These are phyloP conservation scores for Amiota communis DNA, from an alignment of 2,888 invertebrate genomes.

Conservation along the genomic window DNA sequence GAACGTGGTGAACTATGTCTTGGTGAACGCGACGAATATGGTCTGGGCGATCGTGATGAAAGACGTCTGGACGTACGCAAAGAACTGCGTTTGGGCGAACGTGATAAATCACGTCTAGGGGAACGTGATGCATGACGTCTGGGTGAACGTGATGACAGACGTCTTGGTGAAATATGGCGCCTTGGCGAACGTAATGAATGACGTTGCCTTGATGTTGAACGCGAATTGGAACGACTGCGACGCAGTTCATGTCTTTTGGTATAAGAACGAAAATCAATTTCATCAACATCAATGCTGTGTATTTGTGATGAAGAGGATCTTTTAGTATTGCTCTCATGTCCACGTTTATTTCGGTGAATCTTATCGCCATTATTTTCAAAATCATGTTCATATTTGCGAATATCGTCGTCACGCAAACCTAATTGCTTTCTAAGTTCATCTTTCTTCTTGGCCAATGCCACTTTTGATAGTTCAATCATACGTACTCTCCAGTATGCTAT, in stretches of 20 bases:
- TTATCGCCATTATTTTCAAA: conserved; percentile 53
- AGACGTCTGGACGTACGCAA: conserved; percentile 45
- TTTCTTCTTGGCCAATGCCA: conserved; percentile 79
- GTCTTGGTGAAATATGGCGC: conserved; percentile 14
- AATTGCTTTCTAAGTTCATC: conserved; percentile 80
- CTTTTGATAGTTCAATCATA: conserved; percentile 84
- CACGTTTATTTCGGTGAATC: no score
- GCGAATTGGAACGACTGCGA: conserved; percentile 46
- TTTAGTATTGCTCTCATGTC: background rate
- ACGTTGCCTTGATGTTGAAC: conserved; percentile 44
- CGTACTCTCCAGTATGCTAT: conserved; percentile 88
- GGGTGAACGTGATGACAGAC: conserved; percentile 24
- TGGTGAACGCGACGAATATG: conserved; percentile 37
- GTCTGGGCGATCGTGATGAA: conserved; percentile 28
- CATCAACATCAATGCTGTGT: conserved; percentile 70
- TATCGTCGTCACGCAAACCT: conserved; percentile 75
- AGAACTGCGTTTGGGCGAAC: no score
- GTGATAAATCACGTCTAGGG: no score
- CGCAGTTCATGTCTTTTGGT: conserved; percentile 32
- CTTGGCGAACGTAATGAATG: conserved; percentile 29
- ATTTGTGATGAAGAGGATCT: no score
- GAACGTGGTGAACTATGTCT: conserved; percentile 39
- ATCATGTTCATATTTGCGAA: conserved; percentile 69
- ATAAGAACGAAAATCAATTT: conserved; percentile 41
- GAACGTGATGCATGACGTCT: no score